These are phyloP conservation scores for Alsophila aescularia DNA, from an alignment of 2,888 invertebrate species.

Conservation along the genomic window DNA sequence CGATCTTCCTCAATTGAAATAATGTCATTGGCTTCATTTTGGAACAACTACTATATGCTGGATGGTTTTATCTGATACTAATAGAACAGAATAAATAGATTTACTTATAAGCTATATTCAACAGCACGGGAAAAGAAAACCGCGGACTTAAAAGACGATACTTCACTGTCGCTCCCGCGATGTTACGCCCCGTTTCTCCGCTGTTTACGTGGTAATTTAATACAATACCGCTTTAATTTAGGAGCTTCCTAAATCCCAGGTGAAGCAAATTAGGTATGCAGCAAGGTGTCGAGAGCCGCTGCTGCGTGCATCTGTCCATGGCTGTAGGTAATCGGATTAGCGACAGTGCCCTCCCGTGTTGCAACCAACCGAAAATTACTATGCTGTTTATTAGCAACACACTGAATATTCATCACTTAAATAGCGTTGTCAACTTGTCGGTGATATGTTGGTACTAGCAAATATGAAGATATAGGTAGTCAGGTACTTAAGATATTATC, in stretches of 20 bases:
- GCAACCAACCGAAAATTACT: slow-evolving; percentile 18
- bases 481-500: background rate
- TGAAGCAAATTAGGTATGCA: slow-evolving; percentile 54
- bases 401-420: slow-evolving; percentile 12
- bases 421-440: background rate
- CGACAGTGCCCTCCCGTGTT: slow-evolving; percentile 40
- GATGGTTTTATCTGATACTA: background rate
- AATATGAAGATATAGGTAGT: background rate
- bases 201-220: slow-evolving; percentile 39
- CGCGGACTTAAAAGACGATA: slow-evolving; percentile 12
- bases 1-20: slow-evolving; percentile 7
- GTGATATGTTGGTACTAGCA: background rate
- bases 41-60: background rate
- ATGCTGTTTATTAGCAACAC: background rate
- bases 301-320: slow-evolving; percentile 52
- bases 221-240: slow-evolving; percentile 37
- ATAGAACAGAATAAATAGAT: background rate
- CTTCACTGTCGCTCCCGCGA: slow-evolving; percentile 18
- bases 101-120: background rate
- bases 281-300: slow-evolving; percentile 47
- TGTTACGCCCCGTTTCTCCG: slow-evolving; percentile 22
- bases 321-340: slow-evolving; percentile 56
- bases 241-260: slow-evolving; percentile 40
- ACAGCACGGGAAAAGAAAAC: slow-evolving; percentile 5
- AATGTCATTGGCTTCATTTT: slow-evolving; percentile 4